Conservation (phyloP, 1,140 invertebrate genomes). For the Campoletis sonorensis region DNA sequence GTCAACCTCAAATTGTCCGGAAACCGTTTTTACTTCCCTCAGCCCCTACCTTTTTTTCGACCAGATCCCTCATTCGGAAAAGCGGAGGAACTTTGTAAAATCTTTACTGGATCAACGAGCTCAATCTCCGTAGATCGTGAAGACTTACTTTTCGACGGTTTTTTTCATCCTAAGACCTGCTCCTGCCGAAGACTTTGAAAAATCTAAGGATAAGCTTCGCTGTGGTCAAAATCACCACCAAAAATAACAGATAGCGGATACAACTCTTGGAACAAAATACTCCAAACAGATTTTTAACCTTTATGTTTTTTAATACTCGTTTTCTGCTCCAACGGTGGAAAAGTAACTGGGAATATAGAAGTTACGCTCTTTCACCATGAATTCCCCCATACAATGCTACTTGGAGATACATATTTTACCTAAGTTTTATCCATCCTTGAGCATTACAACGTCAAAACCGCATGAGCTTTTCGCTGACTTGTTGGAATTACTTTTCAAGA, state of each 20-base stretch:
- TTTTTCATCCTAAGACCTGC: conserved; percentile 13
- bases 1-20: conserved; percentile 64
- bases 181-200: conserved; percentile 1
- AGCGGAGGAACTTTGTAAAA: background rate
- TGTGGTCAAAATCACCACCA: background rate
- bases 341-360: conserved; percentile 19
- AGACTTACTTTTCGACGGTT: background rate
- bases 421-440: background rate
- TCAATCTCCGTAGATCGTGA: conserved; percentile 22
- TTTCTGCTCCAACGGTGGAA: conserved; percentile 5
- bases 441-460: background rate
- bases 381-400: background rate
- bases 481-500: conserved; percentile 1
- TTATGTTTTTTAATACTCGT: background rate
- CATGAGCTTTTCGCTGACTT: background rate
- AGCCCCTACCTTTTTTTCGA: conserved; percentile 22
- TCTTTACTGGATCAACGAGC: conserved; percentile 45
- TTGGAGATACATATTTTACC: background rate
- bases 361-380: conserved; percentile 15
- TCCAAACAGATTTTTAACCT: conserved; percentile 10
- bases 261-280: background rate
- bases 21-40: conserved; percentile 51
- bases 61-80: conserved; percentile 13
- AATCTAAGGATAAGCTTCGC: conserved; percentile 41
- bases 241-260: background rate